Percentiles rank a stretch among this genome's conserved stretches.
Conservation (phyloP, 2,888 invertebrate genomes). For the Limnephilus auricula region DNA sequence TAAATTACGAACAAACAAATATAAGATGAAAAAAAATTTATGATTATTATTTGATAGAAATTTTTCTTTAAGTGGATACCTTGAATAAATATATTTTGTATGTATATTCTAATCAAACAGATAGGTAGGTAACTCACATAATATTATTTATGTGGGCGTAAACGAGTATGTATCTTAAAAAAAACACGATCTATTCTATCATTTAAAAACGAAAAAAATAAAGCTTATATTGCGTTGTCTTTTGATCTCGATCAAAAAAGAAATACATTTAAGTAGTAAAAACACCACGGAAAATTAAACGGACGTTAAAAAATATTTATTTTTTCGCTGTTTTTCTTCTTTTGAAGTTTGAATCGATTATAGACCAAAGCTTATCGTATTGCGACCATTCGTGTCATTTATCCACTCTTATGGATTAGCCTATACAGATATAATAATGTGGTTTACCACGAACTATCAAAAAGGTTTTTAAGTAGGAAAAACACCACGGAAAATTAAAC, state of each 20-base stretch:
- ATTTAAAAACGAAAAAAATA: not conserved
- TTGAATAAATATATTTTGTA: too few relatives aligned
- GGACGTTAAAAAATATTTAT: not conserved
- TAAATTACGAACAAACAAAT: too few relatives aligned
- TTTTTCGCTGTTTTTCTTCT: not conserved
- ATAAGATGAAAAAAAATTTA: too few relatives aligned
- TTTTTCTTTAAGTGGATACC: too few relatives aligned
- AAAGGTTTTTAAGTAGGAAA: too few relatives aligned
- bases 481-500: not conserved
- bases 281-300: not conserved
- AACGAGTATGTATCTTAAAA: not conserved
- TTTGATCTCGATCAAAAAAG: not conserved
- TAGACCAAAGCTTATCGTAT: not conserved
- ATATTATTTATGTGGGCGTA: too few relatives aligned
- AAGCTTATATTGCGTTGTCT: not conserved
- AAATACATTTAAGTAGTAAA: not conserved
- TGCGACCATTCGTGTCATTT: not conserved
- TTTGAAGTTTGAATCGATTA: not conserved
- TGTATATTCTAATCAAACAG: too few relatives aligned
- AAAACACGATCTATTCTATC: not conserved
- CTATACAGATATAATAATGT: not conserved
- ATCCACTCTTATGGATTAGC: not conserved
- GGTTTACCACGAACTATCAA: not conserved
- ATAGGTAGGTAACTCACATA: too few relatives aligned
- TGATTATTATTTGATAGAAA: too few relatives aligned